Conservation (phyloP, 1,140 invertebrate species). For the Bombus terrestris region DNA sequence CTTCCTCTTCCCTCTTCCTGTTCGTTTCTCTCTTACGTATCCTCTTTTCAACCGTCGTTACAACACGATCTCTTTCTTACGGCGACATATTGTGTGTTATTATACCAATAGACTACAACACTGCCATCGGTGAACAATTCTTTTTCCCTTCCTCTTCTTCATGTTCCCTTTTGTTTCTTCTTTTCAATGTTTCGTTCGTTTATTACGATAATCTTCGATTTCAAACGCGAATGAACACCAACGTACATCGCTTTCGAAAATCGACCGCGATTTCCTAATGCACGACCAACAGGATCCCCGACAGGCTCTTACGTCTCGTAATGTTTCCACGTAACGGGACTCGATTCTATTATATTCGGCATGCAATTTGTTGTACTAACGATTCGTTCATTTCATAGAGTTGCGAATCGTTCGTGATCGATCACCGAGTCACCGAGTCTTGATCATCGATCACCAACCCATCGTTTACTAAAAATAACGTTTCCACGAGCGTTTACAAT, state of each 20-base stretch:
- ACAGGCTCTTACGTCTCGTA: conserved; percentile 24
- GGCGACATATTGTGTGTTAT: conserved; percentile 36
- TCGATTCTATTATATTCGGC: not conserved
- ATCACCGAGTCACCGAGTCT: not conserved
- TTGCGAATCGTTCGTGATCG: not conserved
- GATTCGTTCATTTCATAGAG: not conserved
- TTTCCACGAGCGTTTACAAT: conserved; percentile 2
- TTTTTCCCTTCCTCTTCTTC: conserved; percentile 19
- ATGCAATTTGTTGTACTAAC: not conserved
- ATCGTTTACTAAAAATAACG: conserved; percentile 14
- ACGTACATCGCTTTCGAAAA: conserved; percentile 6
- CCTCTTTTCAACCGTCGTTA: conserved; percentile 33
- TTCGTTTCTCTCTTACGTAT: conserved; percentile 11
- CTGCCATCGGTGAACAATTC: conserved; percentile 49
- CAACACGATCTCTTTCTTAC: conserved; percentile 45
- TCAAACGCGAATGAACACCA: not conserved
- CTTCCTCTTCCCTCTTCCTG: conserved; percentile 30
- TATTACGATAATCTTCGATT: not conserved
- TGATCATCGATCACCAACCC: not conserved
- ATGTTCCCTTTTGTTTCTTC: not conserved
- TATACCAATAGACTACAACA: conserved; percentile 48
- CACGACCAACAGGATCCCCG: conserved; percentile 32
- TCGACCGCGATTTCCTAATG: conserved; percentile 24
- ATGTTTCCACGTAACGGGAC: conserved; percentile 34
- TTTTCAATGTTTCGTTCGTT: not conserved